A percentile compares a stretch with the other conserved stretches of the same genome.
These are phyloP conservation scores for Halichoerus grypus DNA, from an alignment of 2,113 vertebrate species.

Conservation along the genomic window DNA sequence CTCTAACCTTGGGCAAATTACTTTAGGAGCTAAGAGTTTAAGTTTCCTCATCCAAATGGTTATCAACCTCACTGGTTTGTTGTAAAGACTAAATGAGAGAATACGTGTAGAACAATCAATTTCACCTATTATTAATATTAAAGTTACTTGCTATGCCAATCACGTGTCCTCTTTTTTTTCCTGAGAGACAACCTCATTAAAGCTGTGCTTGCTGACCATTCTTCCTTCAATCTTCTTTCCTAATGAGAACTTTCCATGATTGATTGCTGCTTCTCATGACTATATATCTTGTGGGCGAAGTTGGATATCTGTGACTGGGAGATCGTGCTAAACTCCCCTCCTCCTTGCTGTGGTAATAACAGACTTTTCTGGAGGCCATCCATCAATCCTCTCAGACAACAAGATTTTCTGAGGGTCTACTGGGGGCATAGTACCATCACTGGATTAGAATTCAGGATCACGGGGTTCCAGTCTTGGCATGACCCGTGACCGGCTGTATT, in stretches of 20 bases:
- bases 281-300: neutral
- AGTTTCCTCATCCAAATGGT: neutral
- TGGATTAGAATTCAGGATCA: neutral
- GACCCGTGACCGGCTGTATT: rapidly evolving
- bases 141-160: neutral
- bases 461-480: neutral
- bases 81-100: neutral
- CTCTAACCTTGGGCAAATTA: neutral
- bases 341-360: neutral
- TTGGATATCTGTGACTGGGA: neutral
- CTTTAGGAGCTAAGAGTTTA: neutral
- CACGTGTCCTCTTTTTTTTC: neutral
- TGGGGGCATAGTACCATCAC: rapidly evolving
- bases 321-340: neutral
- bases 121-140: neutral
- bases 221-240: neutral
- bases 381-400: neutral
- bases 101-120: neutral
- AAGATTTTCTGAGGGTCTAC: neutral
- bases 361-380: no score
- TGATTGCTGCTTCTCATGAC: neutral
- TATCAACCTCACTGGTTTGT: neutral
- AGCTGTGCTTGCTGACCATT: rapidly evolving
- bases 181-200: neutral
- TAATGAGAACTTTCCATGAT: neutral